Base-by-base conservation (phyloP, 2,113 vertebrate genomes). In the Eonycteris spelaea region DNA sequence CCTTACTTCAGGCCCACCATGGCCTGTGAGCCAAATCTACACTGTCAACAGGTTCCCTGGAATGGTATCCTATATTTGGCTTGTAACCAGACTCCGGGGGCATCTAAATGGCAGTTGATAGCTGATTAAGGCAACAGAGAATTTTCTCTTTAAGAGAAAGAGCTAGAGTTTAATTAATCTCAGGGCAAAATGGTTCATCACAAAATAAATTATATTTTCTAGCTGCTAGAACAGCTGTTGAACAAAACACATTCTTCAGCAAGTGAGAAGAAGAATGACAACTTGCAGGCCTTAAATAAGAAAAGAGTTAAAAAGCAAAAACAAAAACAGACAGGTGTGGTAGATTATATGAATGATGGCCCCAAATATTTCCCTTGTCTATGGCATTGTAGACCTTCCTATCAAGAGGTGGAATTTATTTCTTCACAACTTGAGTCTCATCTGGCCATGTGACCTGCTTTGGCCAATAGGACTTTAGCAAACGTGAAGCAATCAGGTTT, bases 141-240 rank as follows among this genome's bases (percentile, higher is more conserved):
- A 73, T 91, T 96, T 96, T 95, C 53, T 95, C n/a, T 95, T 97
- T n/a, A 87, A 94, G 67, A 77, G 83, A 88, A 95, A 95, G 9
- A 84, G 33, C 45, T 90, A 88, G 53, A 91, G 48, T 85, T 90
- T 96, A 96, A 94, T 97, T 96, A 95, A 89, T 96, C 77, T 96
- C 67, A 71, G 71, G 87, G 67, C 4, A 94, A 86, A 98, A 80
- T 93, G 67, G 63, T 83, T 96, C 86, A 95, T 96, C 78, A 95
- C 59, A 92, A 97, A 97, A 90, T 85, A 95, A 96, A 96, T 95
- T 38, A 78, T 94, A 90, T 94, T 93, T 48, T 90, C 65, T 95
- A 55, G 85, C 70, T 94, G 80, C 45, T 88, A 87, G 55, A 96
- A 95, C 73, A 94, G 40, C 84, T 96, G 92, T 92, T 94, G 73